Base-by-base conservation (phyloP, 2,888 invertebrate genomes). In the Apomyelois bistriatella region DNA sequence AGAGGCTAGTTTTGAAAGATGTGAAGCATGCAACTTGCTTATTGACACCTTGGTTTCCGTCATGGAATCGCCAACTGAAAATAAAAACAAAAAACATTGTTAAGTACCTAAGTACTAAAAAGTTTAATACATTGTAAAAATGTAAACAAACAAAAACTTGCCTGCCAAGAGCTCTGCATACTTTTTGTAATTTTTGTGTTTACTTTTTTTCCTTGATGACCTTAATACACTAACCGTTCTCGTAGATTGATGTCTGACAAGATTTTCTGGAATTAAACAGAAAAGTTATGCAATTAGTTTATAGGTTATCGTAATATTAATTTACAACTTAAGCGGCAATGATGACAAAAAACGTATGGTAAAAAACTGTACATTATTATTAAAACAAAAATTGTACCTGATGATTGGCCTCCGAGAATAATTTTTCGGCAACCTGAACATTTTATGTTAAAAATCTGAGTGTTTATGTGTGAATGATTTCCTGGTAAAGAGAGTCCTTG, bases 81-180 rank as follows among this genome's bases (percentile, higher is more conserved):
- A 54, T 36, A 53, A 50, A 16, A 32, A 32, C 7, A 32, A 32
- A 9, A 9, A 1, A 32, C 8, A 32, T 32, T 32, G 2, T 32
- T 9, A 1, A 28, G 28, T 5, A 28, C 1, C 8, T 32, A 1
- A 32, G 7, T 4, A 32, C 5, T 22, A 22, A 22, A 3, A 22
- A 22, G 22, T 22, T 22, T 22, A 22, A 22, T 22, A 22, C 3
- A 5, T 22, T 22, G 22, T 22, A 22, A 22, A 22, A 22, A 22
- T 22, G 22, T 22, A 22, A 22, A 22, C 22, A 22, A 22, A 22
- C 53, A 66, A 52, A 60, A 40, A 61, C 75, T 63, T 79, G 95
- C 95, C 94, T 91, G 94, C 92, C 58, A 95, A 76, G 7, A 95
- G 77, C 72, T 95, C 95, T 8, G 93, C 92, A 82, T 93, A 94